Evolutionary conservation across 1,140 invertebrate species (phyloP), one percentile per base, ranked within the genome.

Genomic region (Maconellicoccus hirsutus): DNA sequence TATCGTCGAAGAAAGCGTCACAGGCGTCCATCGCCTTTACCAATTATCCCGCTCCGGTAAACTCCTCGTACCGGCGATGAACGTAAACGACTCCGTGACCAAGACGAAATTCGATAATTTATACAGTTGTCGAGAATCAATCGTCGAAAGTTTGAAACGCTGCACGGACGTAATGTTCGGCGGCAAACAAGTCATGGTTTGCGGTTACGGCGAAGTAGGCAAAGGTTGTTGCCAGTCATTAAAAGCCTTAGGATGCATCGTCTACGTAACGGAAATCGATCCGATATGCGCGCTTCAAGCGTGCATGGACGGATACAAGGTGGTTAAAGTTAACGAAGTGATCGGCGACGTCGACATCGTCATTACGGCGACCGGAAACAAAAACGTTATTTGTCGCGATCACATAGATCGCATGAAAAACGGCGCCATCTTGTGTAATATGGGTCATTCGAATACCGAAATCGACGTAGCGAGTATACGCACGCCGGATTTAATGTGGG

Each of bases 91-190:
- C 81, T 96, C 93, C 23, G 95, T 98, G 8, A 98, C 94, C 0
- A 98, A 98, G 84, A 98, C 94, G n/a, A 98, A 98, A 83, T 98
- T 97, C 80, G 96, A 98, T 79, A 98, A 96, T 81, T 82, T 96
- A 23, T 96, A 96, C 79, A 93, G 91, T 75, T 96, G 93, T 80
- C 84, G 91, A 27, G 91, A 94, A 81, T 91, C 89, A 71, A 91
- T 94, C 75, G 85, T 94, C 75, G 91, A 93, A 80, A 94, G 92
- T 76, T 83, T 98, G 70, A 98, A 98, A 80, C 84, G 95, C 73
- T 94, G 94, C 12, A 98, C 95, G 16, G 96, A 98, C 79, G 86
- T 98, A 1, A 98, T 98, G 96, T 96, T 98, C 80, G 96, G 94
- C 33, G 96, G 96, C 0, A 98, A 98, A 79, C 94, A 97, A 81